phyloP scores from a whole-genome alignment of 2,797 vertebrate genomes.

The Tenualosa thibaudeaui region DNA sequence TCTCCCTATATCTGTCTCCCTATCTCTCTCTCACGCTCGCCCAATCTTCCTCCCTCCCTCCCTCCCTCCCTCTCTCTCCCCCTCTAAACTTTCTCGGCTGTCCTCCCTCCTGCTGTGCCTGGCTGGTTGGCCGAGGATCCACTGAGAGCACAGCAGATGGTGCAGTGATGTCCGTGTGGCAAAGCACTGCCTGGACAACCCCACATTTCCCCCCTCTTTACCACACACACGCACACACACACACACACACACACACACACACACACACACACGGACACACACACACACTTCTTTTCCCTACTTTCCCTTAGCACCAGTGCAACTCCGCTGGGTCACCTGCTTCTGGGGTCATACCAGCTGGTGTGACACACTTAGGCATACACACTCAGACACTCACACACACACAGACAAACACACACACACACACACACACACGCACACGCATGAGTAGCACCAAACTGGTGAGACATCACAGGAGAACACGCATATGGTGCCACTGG shows the following conservation, averaged over 20 bases:
- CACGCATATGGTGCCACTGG: constrained; percentile 73
- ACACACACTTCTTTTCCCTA: constrained; percentile 42
- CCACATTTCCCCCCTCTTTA: constrained; percentile 35
- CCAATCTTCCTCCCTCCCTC: neutral
- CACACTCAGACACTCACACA: constrained; percentile 29
- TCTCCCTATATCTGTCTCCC: neutral
- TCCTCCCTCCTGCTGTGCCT: constrained; percentile 63
- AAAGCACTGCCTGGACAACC: constrained; percentile 70
- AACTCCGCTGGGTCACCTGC: constrained; percentile 68
- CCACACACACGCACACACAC: constrained; percentile 46
- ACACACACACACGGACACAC: constrained; percentile 37
- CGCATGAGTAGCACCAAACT: constrained; percentile 10
- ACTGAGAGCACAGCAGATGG: constrained; percentile 74
- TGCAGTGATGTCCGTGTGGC: constrained; percentile 67
- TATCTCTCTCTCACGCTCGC: neutral
- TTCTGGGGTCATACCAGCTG: constrained; percentile 57
- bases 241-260: constrained; percentile 28
- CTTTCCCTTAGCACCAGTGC: constrained; percentile 56
- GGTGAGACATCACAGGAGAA: constrained; percentile 46
- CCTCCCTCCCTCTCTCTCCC: constrained; percentile 44
- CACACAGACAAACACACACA: constrained; percentile 8
- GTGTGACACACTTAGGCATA: constrained; percentile 11
- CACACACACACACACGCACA: constrained; percentile 37
- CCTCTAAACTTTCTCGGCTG: constrained; percentile 25
- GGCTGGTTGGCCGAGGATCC: constrained; percentile 61